phyloP scores from a whole-genome alignment of 2,113 vertebrate genomes.

The Trogon melanurus region DNA sequence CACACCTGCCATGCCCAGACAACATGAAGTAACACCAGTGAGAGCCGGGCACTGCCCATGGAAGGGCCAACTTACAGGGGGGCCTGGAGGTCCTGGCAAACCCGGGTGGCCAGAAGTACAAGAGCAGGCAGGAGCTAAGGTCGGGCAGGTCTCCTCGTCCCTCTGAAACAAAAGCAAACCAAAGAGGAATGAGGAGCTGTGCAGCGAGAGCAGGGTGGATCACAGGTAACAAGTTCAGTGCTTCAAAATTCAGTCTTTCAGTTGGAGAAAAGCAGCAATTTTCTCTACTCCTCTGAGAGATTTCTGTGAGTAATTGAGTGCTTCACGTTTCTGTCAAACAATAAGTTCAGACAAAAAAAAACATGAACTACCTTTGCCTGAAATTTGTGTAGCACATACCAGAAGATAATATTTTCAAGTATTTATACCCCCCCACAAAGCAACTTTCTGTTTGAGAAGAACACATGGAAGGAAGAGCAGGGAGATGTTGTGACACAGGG shows the following conservation, averaged over 20 bases:
- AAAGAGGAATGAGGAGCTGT: neutral
- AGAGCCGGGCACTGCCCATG: rapidly evolving
- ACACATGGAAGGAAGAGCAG: neutral
- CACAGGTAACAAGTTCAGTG: neutral
- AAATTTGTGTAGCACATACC: neutral
- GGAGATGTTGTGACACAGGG: neutral
- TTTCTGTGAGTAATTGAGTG: neutral
- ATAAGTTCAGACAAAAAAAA: neutral
- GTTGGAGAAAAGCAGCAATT: neutral
- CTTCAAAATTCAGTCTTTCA: neutral
- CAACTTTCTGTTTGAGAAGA: neutral
- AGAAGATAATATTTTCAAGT: neutral
- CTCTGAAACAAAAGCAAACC: slow-evolving; percentile 74
- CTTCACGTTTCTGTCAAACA: neutral
- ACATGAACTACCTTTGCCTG: neutral
- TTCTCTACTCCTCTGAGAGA: neutral
- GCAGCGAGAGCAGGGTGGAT: neutral
- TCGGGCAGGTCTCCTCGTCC: slow-evolving; percentile 86
- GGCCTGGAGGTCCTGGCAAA: slow-evolving; percentile 82
- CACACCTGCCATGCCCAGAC: rapidly evolving
- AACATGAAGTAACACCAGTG: neutral
- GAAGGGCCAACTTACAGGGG: slow-evolving; percentile 76
- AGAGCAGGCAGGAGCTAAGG: slow-evolving; percentile 77
- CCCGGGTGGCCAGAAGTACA: slow-evolving; percentile 82
- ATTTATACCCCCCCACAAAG: neutral